Evolutionary conservation across 2,888 invertebrate species (phyloP).

Genomic region (Cistogaster globosa): DNA sequence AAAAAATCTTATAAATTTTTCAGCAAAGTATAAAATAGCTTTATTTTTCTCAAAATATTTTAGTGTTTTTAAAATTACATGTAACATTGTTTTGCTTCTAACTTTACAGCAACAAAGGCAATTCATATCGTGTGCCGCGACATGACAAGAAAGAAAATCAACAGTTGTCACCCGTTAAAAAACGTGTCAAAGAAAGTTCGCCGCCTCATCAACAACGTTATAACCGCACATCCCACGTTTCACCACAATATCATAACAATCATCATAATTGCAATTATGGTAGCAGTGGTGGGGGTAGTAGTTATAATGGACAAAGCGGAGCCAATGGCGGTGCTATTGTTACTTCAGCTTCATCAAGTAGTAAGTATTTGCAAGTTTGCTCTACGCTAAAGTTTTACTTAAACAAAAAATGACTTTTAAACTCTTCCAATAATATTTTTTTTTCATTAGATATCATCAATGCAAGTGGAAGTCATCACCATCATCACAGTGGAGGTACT

Average conservation of each 20-base stretch:
- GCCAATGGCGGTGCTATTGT: constrained; percentile 74
- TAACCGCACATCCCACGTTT: constrained; percentile 81
- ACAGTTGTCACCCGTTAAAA: constrained; percentile 97
- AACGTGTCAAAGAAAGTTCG: constrained; percentile 97
- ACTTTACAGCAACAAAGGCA: constrained; percentile 78
- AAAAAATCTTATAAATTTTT: neutral
- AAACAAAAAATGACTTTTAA: neutral
- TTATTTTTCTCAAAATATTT: no score
- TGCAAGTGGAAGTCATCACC: constrained; percentile 76
- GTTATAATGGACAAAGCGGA: constrained; percentile 72
- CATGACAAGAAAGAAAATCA: constrained; percentile 92
- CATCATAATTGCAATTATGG: constrained; percentile 82
- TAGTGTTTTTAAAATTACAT: neutral
- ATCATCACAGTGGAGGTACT: constrained; percentile 74
- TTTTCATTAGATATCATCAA: constrained; percentile 76
- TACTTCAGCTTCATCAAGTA: constrained; percentile 78
- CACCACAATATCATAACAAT: constrained; percentile 81
- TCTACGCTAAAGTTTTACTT: neutral
- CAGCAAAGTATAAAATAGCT: neutral
- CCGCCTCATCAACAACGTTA: constrained; percentile 88
- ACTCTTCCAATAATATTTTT: constrained; percentile 26
- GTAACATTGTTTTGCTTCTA: constrained; percentile 25
- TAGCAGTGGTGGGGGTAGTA: constrained; percentile 73
- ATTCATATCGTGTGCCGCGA: constrained; percentile 83
- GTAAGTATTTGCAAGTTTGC: constrained; percentile 74